Percentiles rank a stretch among this genome's conserved stretches.
Conservation (phyloP, 2,888 invertebrate species). For the Latheticus oryzae region DNA sequence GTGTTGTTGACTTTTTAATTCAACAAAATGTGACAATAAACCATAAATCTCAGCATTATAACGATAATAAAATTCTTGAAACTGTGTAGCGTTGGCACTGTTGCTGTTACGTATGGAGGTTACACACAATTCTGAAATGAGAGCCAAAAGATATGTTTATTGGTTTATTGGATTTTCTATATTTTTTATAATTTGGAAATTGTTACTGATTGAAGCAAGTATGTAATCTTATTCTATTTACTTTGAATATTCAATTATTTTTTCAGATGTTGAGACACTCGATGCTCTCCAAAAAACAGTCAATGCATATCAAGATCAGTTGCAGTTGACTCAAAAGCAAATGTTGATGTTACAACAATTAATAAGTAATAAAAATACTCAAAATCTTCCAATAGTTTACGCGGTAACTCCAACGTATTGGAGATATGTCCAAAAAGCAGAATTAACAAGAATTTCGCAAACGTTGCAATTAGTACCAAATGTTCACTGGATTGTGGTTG, state of each 20-base stretch:
- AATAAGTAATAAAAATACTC: slow-evolving; percentile 51
- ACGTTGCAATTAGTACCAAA: slow-evolving; percentile 87
- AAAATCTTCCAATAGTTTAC: slow-evolving; percentile 77
- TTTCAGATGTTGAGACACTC: too few relatives aligned
- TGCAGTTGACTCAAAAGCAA: slow-evolving; percentile 60
- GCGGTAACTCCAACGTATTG: slow-evolving; percentile 93
- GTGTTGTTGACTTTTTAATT: too few relatives aligned
- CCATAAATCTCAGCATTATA: background rate
- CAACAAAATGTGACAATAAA: too few relatives aligned
- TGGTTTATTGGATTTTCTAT: slow-evolving; percentile 54
- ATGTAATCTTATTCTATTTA: too few relatives aligned
- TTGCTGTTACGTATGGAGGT: slow-evolving; percentile 47
- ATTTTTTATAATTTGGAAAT: slow-evolving; percentile 55
- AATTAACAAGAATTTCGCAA: slow-evolving; percentile 90
- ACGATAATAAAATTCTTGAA: background rate
- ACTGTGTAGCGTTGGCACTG: background rate
- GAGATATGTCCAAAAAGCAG: slow-evolving; percentile 92
- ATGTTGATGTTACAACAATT: slow-evolving; percentile 58
- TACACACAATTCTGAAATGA: slow-evolving; percentile 48
- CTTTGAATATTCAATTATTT: slow-evolving; percentile 55
- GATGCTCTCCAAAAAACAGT: too few relatives aligned
- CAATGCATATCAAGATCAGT: too few relatives aligned
- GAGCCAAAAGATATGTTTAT: slow-evolving; percentile 51
- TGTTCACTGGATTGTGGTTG: slow-evolving; percentile 94
- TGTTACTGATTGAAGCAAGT: slow-evolving; percentile 54